These are phyloP conservation scores for Emydoidea blandingii DNA, from an alignment of 2,797 vertebrate genomes.

Conservation along the genomic window DNA sequence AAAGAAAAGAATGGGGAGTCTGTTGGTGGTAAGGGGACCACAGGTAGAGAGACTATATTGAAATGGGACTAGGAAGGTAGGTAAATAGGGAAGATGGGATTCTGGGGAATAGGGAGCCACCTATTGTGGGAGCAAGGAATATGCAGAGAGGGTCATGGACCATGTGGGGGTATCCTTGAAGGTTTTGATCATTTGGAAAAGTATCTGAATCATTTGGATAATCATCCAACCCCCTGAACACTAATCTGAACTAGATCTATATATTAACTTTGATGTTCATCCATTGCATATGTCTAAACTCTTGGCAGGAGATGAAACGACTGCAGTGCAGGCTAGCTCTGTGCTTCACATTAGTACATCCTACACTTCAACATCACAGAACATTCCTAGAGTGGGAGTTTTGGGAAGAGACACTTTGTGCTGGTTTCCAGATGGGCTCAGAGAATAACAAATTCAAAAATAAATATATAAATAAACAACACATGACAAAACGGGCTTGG, in stretches of 20 bases:
- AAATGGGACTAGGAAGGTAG: background rate
- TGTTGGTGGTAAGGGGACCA: fast-evolving
- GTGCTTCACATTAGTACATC: constrained; percentile 1
- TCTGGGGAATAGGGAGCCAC: background rate
- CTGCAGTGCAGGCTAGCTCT: background rate
- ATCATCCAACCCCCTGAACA: background rate
- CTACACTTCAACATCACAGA: constrained; percentile 15
- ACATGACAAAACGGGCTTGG: background rate
- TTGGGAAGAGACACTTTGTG: constrained; percentile 13
- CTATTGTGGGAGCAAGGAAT: background rate
- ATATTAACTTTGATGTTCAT: constrained; percentile 1
- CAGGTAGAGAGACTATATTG: background rate
- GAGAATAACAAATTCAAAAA: background rate
- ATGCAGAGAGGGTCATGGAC: background rate
- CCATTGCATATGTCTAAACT: background rate
- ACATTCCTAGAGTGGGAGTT: constrained; percentile 28
- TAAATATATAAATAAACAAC: constrained; percentile 28
- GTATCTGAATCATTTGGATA: background rate
- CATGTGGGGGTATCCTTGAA: background rate
- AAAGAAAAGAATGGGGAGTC: background rate
- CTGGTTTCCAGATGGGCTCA: constrained; percentile 25
- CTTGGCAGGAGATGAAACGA: constrained; percentile 16
- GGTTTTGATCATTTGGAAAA: background rate
- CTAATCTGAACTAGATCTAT: background rate
- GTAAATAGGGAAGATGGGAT: background rate